Evolutionary conservation across 1,140 invertebrate genomes (phyloP).

Genomic region (Saxidomus purpurata): DNA sequence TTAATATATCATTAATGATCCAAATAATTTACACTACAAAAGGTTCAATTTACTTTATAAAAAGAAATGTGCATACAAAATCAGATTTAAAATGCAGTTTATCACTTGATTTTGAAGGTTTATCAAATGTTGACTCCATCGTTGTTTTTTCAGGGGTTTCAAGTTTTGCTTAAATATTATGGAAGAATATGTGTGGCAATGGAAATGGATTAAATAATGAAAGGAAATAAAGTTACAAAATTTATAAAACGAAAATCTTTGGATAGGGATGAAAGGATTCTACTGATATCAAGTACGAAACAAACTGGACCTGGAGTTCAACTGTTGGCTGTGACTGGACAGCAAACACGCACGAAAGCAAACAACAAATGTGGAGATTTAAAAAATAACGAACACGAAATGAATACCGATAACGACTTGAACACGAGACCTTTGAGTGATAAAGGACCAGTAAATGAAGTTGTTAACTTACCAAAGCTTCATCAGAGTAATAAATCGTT

Average conservation of each 20-base stretch:
- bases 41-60: background rate
- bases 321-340: background rate
- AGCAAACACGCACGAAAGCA: background rate
- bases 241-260: background rate
- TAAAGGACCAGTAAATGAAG: background rate
- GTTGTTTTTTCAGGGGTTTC: too few species aligned
- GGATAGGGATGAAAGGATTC: background rate
- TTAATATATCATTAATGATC: background rate
- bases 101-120: too few species aligned
- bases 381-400: background rate
- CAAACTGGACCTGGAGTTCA: background rate
- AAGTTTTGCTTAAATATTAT: too few species aligned
- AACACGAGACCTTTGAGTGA: background rate
- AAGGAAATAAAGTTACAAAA: background rate
- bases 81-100: too few species aligned
- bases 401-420: background rate
- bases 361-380: background rate
- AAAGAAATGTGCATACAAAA: background rate
- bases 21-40: background rate
- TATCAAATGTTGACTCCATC: too few species aligned
- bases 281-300: background rate
- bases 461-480: constrained; percentile 44
- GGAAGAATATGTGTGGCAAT: too few species aligned
- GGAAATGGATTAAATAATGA: too few species aligned
- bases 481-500: background rate